A percentile compares a stretch with the other conserved stretches of the same genome.
phyloP scores from a whole-genome alignment of 2,888 invertebrate genomes.

The Hemicrepidius hirtus region DNA sequence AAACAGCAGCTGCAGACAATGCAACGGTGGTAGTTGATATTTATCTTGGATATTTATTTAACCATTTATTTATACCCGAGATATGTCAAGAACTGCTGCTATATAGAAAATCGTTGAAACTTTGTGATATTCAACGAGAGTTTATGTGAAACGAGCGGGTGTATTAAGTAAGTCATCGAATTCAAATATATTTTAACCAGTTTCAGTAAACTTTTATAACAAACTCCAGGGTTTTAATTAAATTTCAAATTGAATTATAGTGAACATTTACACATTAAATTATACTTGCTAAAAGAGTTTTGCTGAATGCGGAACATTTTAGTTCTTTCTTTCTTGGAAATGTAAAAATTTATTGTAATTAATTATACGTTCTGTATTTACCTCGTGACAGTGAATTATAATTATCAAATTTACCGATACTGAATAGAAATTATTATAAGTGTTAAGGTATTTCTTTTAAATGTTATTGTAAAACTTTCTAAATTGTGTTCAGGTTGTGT shows the following conservation, averaged over 20 bases:
- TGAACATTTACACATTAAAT: slow-evolving; percentile 30
- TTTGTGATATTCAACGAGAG: background rate
- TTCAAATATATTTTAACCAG: slow-evolving; percentile 17
- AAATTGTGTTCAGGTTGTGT: no score
- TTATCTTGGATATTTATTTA: no score
- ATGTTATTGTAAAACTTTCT: no score
- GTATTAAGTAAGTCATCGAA: slow-evolving; percentile 26
- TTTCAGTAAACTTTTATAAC: slow-evolving; percentile 21
- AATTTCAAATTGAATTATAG: slow-evolving; percentile 35
- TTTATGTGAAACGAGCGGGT: background rate
- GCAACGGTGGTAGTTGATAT: no score
- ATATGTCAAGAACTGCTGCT: background rate
- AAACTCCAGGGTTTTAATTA: slow-evolving; percentile 31
- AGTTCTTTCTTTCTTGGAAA: slow-evolving; percentile 9
- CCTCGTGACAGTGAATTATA: background rate
- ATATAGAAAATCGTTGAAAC: background rate
- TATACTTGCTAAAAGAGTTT: slow-evolving; percentile 20
- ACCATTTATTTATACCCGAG: background rate
- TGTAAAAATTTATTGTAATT: slow-evolving; percentile 16
- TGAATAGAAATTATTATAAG: no score
- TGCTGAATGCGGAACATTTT: background rate
- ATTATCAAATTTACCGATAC: background rate
- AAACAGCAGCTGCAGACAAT: no score
- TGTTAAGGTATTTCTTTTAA: no score
- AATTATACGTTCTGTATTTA: background rate